Evolutionary conservation across 2,888 invertebrate species (phyloP).

Genomic region (Taphrorychus bicolor): DNA sequence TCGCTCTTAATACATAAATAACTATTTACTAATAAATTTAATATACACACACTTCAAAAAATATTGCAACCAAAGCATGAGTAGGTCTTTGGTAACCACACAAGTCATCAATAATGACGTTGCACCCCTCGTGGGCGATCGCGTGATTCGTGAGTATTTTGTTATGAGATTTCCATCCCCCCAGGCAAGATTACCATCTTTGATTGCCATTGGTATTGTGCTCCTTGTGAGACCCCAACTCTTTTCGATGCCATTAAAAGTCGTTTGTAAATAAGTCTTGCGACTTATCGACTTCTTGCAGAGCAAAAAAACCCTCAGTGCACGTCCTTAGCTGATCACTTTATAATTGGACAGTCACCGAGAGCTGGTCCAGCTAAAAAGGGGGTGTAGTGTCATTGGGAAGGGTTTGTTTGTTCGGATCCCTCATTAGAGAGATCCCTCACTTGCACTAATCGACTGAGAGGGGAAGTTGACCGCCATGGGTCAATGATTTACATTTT

Average conservation of each 20-base stretch:
- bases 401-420: slow-evolving; percentile 8
- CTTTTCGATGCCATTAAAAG: no score
- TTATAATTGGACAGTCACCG: slow-evolving; percentile 46
- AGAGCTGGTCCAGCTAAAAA: slow-evolving; percentile 35
- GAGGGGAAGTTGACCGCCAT: slow-evolving; percentile 5
- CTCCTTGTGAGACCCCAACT: neutral
- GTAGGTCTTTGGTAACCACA: slow-evolving; percentile 16
- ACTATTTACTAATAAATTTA: no score
- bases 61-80: no score
- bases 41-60: no score
- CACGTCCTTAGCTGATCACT: slow-evolving; percentile 45
- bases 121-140: slow-evolving; percentile 12
- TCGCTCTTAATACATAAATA: neutral
- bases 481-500: no score
- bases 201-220: slow-evolving; percentile 19
- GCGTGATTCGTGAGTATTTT: slow-evolving; percentile 25
- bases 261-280: neutral
- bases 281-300: no score
- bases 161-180: slow-evolving; percentile 18
- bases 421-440: slow-evolving; percentile 19
- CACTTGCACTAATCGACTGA: slow-evolving; percentile 27
- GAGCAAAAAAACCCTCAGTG: no score
- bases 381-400: slow-evolving; percentile 12
- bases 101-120: slow-evolving; percentile 17
- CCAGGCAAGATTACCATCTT: slow-evolving; percentile 19